A percentile compares a stretch with the other conserved stretches of the same genome.
Evolutionary conservation across 2,113 vertebrate genomes (phyloP).

Genomic region (Melanocharis versteri): DNA sequence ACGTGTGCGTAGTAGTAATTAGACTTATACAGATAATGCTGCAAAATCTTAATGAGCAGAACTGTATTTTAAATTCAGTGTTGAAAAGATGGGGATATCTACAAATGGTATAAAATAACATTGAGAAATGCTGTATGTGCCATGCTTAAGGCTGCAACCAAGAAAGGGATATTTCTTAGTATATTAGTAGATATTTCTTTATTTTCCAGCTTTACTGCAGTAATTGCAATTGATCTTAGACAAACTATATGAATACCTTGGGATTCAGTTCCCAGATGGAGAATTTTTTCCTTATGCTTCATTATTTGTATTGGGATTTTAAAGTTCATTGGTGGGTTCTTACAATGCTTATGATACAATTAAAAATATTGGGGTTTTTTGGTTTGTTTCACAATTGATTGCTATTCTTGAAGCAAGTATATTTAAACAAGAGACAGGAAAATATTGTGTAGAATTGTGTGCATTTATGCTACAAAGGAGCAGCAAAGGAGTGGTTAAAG

Average conservation of each 20-base stretch:
- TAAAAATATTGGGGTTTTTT: background rate
- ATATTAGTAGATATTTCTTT: background rate
- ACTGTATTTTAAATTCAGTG: background rate
- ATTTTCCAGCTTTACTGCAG: background rate
- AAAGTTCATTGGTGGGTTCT: background rate
- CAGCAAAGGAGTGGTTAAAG: background rate
- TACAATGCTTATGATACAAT: background rate
- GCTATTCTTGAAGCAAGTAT: background rate
- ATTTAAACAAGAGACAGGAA: background rate
- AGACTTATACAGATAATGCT: background rate
- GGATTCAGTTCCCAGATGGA: background rate
- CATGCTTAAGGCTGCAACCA: background rate
- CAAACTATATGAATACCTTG: background rate
- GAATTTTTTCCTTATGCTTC: background rate
- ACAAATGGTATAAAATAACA: background rate
- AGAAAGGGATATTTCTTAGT: background rate
- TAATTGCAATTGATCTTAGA: background rate
- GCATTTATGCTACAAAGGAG: background rate
- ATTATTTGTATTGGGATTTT: background rate
- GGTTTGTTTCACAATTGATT: background rate
- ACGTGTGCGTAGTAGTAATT: background rate
- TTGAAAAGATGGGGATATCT: background rate
- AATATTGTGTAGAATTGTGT: background rate
- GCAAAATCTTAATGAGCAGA: background rate
- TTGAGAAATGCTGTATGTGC: background rate